Base-by-base conservation (phyloP, 2,113 vertebrate genomes). In the Eira barbara region DNA sequence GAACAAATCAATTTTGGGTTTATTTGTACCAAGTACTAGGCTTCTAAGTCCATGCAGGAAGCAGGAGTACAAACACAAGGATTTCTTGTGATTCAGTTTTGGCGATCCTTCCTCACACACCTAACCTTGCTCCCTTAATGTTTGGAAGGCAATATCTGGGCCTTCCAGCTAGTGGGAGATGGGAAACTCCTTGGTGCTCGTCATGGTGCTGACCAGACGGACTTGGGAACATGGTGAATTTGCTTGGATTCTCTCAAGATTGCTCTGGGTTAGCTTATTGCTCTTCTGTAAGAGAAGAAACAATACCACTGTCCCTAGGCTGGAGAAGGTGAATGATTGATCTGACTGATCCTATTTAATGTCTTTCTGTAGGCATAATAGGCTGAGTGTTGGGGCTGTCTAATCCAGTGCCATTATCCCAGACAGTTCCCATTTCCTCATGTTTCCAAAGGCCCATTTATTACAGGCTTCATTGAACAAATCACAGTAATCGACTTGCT, bases 361-460 rank as follows among this genome's bases (percentile, higher is more conserved):
- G 14, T 84, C 69, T 95, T 91, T 84, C 29, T 55, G 0, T 96
- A 55, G 57, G 78, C 29, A 27, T 78, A 71, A 76, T 12, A 81
- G 73, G 52, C 59, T 89, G 81, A 52, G 9, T 81, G 9, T 78
- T 42, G 27, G 36, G 61, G 7, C 42, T 55, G 7, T 82, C 31
- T 74, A 80, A 52, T 55, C 27, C n/a, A 1, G 8, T 82, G 65
- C 42, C 4, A 34, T 79, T 42, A 39, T 63, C 18, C 13, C 18
- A 91, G 49, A 42, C 34, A 81, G 61, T 45, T 63, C 31, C 42
- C 34, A 49, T 94, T 96, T 96, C 55, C 11, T 88, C 11, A 6
- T 94, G 65, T 96, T 94, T 94, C 69, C 79, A 67, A 83, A 82
- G 23, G 4, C 6, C 42, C 57, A 27, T 69, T 97, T 79, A 45